phyloP scores from a whole-genome alignment of 1,140 invertebrate genomes.

The Anadara kagoshimensis region DNA sequence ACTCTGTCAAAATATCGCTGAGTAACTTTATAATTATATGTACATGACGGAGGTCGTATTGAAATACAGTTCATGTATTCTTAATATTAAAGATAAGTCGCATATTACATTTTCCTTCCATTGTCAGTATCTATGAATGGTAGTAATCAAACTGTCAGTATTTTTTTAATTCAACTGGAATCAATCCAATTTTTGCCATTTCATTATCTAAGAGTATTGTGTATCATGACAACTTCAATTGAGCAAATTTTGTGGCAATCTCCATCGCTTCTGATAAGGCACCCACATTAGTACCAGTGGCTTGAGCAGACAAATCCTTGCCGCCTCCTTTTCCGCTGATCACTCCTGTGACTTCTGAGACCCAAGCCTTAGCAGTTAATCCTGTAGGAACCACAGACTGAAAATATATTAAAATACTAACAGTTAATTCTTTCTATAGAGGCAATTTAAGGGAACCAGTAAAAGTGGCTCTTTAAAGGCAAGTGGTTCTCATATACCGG shows the following conservation, averaged over 20 bases:
- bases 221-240: constrained; percentile 79
- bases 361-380: constrained; percentile 98
- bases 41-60: no score
- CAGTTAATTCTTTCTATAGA: no score
- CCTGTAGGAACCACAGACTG: constrained; percentile 83
- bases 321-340: constrained; percentile 97
- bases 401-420: constrained; percentile 35
- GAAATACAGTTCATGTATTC: no score
- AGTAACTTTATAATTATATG: no score
- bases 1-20: no score
- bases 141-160: no score
- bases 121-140: no score
- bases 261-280: constrained; percentile 84
- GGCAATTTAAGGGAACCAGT: no score
- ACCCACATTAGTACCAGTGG: constrained; percentile 89
- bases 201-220: constrained; percentile 1
- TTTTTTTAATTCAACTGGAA: background rate
- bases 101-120: no score
- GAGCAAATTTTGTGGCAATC: constrained; percentile 88
- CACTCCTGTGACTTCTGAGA: constrained; percentile 84
- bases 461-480: no score
- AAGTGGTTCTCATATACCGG: no score
- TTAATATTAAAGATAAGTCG: no score
- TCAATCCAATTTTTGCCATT: background rate
- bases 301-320: constrained; percentile 95